phyloP scores from a whole-genome alignment of 1,140 invertebrate genomes.

The Latrodectus geometricus region DNA sequence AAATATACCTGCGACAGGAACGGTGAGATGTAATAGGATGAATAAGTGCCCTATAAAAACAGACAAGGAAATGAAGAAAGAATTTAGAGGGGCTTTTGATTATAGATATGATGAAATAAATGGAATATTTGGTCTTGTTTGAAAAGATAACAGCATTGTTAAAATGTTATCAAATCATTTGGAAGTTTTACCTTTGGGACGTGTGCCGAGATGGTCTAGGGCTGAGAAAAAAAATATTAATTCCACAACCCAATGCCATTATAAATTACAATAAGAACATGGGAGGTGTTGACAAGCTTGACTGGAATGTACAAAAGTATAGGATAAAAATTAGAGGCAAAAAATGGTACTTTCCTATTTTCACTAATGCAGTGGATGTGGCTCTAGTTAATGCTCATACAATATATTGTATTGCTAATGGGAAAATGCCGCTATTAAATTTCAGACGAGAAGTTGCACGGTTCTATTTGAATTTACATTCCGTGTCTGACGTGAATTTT shows the following conservation, averaged over 20 bases:
- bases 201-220: slow-evolving; percentile 11
- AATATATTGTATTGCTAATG: slow-evolving; percentile 42
- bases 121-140: slow-evolving; percentile 17
- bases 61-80: slow-evolving; percentile 13
- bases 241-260: slow-evolving; percentile 39
- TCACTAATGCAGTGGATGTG: slow-evolving; percentile 39
- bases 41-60: slow-evolving; percentile 21
- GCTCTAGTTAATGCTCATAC: slow-evolving; percentile 41
- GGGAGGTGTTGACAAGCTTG: slow-evolving; percentile 40
- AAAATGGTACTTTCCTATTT: slow-evolving; percentile 41
- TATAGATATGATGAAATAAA: slow-evolving; percentile 22
- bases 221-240: slow-evolving; percentile 29
- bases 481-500: slow-evolving; percentile 27
- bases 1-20: slow-evolving; percentile 20
- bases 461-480: slow-evolving; percentile 42
- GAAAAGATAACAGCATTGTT: slow-evolving; percentile 18
- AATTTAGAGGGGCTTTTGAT: slow-evolving; percentile 20
- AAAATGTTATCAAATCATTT: slow-evolving; percentile 22
- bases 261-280: slow-evolving; percentile 41
- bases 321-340: slow-evolving; percentile 36
- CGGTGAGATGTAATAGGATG: slow-evolving; percentile 19
- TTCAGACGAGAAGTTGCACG: slow-evolving; percentile 40
- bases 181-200: slow-evolving; percentile 19
- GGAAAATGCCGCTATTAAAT: slow-evolving; percentile 36
- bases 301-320: slow-evolving; percentile 42